A percentile compares a stretch with the other conserved stretches of the same genome.
These are phyloP conservation scores for Phyllopteryx taeniolatus DNA, from an alignment of 2,113 vertebrate genomes.

Conservation along the genomic window DNA sequence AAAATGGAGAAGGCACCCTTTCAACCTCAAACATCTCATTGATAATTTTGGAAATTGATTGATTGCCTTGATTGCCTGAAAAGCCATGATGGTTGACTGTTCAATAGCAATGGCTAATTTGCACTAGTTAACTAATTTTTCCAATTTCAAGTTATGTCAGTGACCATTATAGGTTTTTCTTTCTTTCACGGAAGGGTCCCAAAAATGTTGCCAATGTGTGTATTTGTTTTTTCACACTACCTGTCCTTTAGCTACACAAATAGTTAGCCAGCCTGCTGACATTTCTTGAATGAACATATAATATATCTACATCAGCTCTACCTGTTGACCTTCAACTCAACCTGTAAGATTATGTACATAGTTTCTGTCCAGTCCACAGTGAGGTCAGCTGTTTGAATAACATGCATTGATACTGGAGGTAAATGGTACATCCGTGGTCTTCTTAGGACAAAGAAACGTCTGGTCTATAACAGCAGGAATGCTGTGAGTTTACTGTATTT, in stretches of 20 bases:
- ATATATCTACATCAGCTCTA: conserved; percentile 7
- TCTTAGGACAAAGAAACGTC: conserved; percentile 29
- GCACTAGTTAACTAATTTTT: background rate
- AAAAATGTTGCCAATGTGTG: background rate
- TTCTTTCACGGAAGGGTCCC: background rate
- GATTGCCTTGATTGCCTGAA: too few species aligned
- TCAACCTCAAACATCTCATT: too few species aligned
- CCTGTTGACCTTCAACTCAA: conserved; percentile 34
- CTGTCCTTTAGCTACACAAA: background rate
- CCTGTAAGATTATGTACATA: conserved; percentile 38
- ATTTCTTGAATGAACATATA: conserved; percentile 16
- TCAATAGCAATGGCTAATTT: too few species aligned
- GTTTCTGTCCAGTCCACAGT: conserved; percentile 20
- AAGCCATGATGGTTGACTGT: too few species aligned
- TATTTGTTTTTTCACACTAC: background rate
- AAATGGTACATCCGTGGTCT: conserved; percentile 37
- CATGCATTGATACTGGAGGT: conserved; percentile 34
- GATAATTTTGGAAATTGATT: too few species aligned
- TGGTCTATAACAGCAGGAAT: conserved; percentile 20
- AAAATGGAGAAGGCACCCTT: too few species aligned
- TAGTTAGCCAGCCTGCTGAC: conserved; percentile 44
- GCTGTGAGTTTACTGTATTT: conserved; percentile 14
- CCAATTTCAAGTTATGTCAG: background rate
- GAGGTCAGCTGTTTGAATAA: conserved; percentile 50
- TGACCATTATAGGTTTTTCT: background rate